Conservation (phyloP, 2,797 vertebrate genomes). For the Tinamus major region DNA sequence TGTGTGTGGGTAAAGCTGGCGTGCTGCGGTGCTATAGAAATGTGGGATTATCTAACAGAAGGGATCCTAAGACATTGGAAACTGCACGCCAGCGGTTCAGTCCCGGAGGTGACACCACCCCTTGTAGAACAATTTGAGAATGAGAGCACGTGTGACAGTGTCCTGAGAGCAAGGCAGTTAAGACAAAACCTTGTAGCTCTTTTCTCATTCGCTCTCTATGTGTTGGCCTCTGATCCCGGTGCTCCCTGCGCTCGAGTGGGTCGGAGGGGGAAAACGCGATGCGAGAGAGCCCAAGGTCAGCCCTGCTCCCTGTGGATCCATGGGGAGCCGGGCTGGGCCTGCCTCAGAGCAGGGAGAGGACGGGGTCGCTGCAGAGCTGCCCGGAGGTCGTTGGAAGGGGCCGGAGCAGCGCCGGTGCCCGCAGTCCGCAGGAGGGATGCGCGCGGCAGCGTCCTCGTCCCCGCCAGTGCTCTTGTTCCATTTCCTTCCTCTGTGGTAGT, state of each 20-base stretch:
- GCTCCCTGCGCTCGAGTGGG: constrained; percentile 10
- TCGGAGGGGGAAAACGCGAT: neutral
- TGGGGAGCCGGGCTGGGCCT: neutral
- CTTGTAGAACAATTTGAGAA: neutral
- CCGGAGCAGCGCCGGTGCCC: neutral
- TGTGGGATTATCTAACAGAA: neutral
- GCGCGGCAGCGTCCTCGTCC: constrained; percentile 23
- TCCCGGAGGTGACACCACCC: neutral
- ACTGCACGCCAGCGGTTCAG: neutral
- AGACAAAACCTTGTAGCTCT: constrained; percentile 35
- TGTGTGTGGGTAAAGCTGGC: neutral
- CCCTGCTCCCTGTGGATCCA: accelerated
- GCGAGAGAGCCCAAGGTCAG: neutral
- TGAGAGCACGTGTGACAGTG: constrained; percentile 25
- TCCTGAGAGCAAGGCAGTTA: constrained; percentile 67
- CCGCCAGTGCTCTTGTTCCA: constrained; percentile 58
- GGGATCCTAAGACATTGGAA: neutral
- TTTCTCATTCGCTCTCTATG: neutral
- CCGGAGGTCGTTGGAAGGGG: accelerated
- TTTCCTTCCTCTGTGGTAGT: constrained; percentile 74
- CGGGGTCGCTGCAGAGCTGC: neutral
- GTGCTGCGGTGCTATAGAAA: neutral
- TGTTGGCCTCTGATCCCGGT: neutral
- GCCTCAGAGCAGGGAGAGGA: neutral
- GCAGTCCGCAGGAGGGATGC: neutral